Conservation (phyloP, 1,140 invertebrate species). For the Plectrocnemia conspersa region DNA sequence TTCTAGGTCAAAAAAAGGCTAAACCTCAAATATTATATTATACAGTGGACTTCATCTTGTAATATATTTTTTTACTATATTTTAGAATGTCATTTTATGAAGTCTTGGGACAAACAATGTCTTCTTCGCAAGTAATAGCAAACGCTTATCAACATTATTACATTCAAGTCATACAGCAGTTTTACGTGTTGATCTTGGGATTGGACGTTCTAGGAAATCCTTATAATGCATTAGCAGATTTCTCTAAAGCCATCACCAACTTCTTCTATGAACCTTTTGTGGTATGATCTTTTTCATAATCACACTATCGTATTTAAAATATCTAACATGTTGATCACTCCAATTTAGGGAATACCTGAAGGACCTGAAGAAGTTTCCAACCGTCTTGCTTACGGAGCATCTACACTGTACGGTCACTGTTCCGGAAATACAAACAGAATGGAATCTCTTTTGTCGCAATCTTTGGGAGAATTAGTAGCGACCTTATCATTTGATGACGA, state of each 20-base stretch:
- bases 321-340: neutral
- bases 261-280: constrained; percentile 71
- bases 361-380: constrained; percentile 32
- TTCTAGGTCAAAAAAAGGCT: too few relatives aligned
- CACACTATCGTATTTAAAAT: neutral
- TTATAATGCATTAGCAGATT: constrained; percentile 68
- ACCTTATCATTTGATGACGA: constrained; percentile 67
- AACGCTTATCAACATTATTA: constrained; percentile 68
- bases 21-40: constrained; percentile 32
- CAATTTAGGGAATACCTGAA: constrained; percentile 26
- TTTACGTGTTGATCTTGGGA: constrained; percentile 83
- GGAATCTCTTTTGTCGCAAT: constrained; percentile 40
- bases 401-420: constrained; percentile 59
- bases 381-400: constrained; percentile 28
- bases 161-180: constrained; percentile 78
- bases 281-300: constrained; percentile 39
- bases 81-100: constrained; percentile 78
- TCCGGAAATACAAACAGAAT: constrained; percentile 49
- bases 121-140: constrained; percentile 53
- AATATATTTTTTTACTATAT: constrained; percentile 26
- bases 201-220: constrained; percentile 90
- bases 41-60: too few relatives aligned
- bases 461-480: constrained; percentile 59
- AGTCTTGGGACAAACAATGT: constrained; percentile 60
- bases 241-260: constrained; percentile 63